Evolutionary conservation across 2,797 vertebrate species (phyloP).

Genomic region (Thripadectes ignobilis): DNA sequence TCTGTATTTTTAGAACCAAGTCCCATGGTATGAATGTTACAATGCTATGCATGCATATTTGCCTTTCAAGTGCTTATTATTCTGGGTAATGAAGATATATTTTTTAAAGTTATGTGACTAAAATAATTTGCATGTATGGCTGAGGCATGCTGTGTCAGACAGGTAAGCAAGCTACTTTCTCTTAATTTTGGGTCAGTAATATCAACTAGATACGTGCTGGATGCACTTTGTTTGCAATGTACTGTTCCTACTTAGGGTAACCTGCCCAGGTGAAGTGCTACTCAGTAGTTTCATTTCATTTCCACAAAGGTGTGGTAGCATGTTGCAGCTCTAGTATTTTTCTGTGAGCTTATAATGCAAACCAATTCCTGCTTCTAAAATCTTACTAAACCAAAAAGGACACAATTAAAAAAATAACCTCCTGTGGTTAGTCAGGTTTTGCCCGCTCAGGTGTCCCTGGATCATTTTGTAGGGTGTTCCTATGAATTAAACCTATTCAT

Average conservation of each 20-base stretch:
- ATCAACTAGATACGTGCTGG: slow-evolving; percentile 24
- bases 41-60: slow-evolving; percentile 79
- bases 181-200: slow-evolving; percentile 29
- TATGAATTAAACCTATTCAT: background rate
- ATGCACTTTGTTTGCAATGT: slow-evolving; percentile 24
- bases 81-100: slow-evolving; percentile 71
- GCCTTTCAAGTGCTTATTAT: slow-evolving; percentile 78
- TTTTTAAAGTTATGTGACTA: slow-evolving; percentile 73
- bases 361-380: slow-evolving; percentile 22
- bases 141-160: slow-evolving; percentile 83
- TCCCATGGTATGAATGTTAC: slow-evolving; percentile 76
- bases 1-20: slow-evolving; percentile 65
- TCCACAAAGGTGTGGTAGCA: slow-evolving; percentile 71
- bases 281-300: slow-evolving; percentile 74
- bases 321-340: slow-evolving; percentile 21
- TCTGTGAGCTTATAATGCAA: slow-evolving; percentile 16
- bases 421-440: background rate
- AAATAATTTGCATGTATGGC: slow-evolving; percentile 82
- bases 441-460: slow-evolving; percentile 8
- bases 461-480: background rate
- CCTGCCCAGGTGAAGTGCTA: slow-evolving; percentile 44
- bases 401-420: background rate
- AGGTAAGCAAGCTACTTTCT: slow-evolving; percentile 77
- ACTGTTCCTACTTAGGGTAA: slow-evolving; percentile 22
- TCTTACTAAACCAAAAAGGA: slow-evolving; percentile 3